Conservation (phyloP, 2,113 vertebrate species). For the Taxidea taxus region DNA sequence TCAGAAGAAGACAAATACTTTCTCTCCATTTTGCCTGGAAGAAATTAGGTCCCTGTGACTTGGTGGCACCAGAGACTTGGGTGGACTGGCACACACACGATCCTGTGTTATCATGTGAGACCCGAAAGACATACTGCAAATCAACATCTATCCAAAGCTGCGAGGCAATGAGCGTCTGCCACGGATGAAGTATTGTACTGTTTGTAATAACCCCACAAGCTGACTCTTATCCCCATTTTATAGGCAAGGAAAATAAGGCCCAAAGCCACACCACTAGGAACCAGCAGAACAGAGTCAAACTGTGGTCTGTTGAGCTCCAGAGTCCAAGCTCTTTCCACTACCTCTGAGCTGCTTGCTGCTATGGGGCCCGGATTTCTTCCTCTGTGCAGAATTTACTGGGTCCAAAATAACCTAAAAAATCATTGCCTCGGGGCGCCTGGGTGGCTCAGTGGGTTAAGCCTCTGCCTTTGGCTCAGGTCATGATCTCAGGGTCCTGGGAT, state of each 20-base stretch:
- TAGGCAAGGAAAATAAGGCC: background rate
- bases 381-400: background rate
- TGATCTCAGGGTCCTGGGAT: too few relatives aligned
- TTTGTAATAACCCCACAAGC: background rate
- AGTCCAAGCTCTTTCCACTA: background rate
- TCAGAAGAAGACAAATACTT: background rate
- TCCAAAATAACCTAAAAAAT: background rate
- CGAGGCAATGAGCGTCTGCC: fast-evolving
- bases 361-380: background rate
- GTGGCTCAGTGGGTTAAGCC: too few relatives aligned
- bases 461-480: too few relatives aligned
- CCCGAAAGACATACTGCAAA: background rate
- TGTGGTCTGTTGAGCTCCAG: background rate
- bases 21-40: background rate
- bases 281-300: too few relatives aligned
- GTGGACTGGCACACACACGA: fast-evolving
- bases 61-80: background rate
- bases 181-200: background rate
- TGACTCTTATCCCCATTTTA: background rate
- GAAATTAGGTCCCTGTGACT: background rate
- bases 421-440: too few relatives aligned
- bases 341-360: fast-evolving
- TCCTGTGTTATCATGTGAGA: background rate
- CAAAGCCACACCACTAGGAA: background rate
- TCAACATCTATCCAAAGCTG: background rate